Base-by-base conservation (phyloP, 2,113 vertebrate genomes). In the Syngnathoides biaculeatus region DNA sequence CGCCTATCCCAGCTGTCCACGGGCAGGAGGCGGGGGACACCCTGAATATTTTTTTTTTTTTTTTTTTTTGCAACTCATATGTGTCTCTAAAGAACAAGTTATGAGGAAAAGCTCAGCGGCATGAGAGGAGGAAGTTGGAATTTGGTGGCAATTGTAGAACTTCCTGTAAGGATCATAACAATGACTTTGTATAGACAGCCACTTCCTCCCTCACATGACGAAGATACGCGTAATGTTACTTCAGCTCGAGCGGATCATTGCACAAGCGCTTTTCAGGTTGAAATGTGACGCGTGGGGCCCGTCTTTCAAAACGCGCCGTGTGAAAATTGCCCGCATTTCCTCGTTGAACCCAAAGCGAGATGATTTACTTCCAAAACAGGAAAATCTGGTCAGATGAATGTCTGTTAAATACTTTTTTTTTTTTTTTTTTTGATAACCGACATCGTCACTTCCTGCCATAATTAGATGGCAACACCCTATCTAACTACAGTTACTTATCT, bases 351-450 rank as follows among this genome's bases (percentile, higher is more conserved):
- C 53, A 60, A 85, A 66, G 1, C 0, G 61, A 73, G 79, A 57
- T 73, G 74, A 30, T 73, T 70, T 22, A 65, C 13, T 15, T 75
- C 73, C 77, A 52, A 67, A 79, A 77, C 74, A 50, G 67, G 72
- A 81, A 73, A 78, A 75, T 71, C 72, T 69, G 27, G 74, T 81
- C 63, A n/a, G 58, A 71, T 48, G 26, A 71, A 64, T 40, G 62
- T 4, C 26, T 69, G 40, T 59, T 27, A 1, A n/a, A 56, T 27
- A 26, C 5, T 13, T 4, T 73, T 10, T 39, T 53, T 13, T 4
- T 73, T 10, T 39, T 53, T 20, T 48, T 69, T 60, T 53, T 26
- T 53, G 42, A 20, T 43, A 60, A 45, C 39, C 27, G 15, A 67
- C 11, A 15, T 56, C 69, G 56, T 11, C 20, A 30, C 15, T 40